Evolutionary conservation across 2,797 vertebrate genomes (phyloP).

Genomic region (Cyprinella venusta): DNA sequence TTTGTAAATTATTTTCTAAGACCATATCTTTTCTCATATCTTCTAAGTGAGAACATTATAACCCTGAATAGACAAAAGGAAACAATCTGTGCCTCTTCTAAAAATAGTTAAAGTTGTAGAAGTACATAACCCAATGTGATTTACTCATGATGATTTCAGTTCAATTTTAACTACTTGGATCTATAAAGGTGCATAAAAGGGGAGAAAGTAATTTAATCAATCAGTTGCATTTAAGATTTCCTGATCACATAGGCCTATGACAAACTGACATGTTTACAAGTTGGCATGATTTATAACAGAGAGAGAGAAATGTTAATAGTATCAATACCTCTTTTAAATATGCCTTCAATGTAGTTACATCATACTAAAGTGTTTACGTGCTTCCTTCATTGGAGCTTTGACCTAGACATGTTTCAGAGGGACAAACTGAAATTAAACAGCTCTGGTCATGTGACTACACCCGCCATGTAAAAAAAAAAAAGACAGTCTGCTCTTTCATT

Average conservation of each 20-base stretch:
- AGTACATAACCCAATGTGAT: too few species aligned
- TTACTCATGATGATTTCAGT: neutral
- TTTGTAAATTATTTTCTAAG: neutral
- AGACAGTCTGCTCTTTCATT: neutral
- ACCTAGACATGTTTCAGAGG: neutral
- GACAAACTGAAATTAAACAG: constrained; percentile 30
- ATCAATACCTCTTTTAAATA: neutral
- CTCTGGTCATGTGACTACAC: constrained; percentile 33
- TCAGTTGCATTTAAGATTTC: neutral
- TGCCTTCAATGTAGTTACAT: too few species aligned
- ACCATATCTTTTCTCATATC: neutral
- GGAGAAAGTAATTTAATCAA: neutral
- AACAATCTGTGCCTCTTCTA: neutral
- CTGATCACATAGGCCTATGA: neutral
- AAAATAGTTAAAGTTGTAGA: neutral
- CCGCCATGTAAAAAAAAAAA: constrained; percentile 28
- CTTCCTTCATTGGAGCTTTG: neutral
- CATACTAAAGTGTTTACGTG: neutral
- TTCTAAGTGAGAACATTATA: neutral
- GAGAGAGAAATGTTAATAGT: neutral
- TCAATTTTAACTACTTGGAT: neutral
- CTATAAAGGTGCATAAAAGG: too few species aligned
- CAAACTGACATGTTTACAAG: neutral
- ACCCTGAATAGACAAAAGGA: neutral
- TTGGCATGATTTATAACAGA: neutral